Percentiles rank a stretch among this genome's conserved stretches.
Conservation (phyloP, 2,888 invertebrate genomes). For the Bruchidius siliquastri region DNA sequence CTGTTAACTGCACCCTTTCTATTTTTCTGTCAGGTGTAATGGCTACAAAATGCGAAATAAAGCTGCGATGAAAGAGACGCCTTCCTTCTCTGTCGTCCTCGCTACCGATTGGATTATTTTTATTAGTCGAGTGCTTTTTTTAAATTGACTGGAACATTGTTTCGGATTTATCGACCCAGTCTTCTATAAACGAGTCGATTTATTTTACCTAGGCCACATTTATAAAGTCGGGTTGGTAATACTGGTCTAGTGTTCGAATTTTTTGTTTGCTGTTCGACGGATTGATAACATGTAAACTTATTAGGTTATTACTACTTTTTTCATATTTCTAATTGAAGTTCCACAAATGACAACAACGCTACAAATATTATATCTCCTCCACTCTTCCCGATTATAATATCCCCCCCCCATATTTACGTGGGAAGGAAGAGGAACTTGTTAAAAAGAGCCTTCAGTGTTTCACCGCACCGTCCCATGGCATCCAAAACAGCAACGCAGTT, state of each 20-base stretch:
- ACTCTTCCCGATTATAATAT: too few species aligned
- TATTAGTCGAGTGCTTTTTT: neutral
- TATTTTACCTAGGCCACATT: neutral
- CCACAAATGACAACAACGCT: too few species aligned
- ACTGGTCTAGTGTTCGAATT: too few species aligned
- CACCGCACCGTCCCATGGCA: too few species aligned
- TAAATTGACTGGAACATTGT: neutral
- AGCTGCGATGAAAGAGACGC: neutral
- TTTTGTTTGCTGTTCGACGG: too few species aligned
- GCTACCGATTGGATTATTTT: neutral
- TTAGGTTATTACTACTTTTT: too few species aligned
- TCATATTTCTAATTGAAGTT: too few species aligned
- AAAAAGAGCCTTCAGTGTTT: too few species aligned
- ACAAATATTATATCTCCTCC: too few species aligned
- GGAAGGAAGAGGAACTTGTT: too few species aligned
- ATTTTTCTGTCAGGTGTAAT: neutral
- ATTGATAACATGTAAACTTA: too few species aligned
- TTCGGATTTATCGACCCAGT: neutral
- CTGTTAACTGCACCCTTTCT: neutral
- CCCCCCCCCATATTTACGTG: too few species aligned
- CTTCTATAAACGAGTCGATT: neutral
- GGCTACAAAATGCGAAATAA: neutral
- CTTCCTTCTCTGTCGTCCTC: neutral
- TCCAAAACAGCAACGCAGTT: neutral
- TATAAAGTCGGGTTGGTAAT: neutral